Base-by-base conservation (phyloP, 2,113 vertebrate genomes). In the Camelus dromedarius region DNA sequence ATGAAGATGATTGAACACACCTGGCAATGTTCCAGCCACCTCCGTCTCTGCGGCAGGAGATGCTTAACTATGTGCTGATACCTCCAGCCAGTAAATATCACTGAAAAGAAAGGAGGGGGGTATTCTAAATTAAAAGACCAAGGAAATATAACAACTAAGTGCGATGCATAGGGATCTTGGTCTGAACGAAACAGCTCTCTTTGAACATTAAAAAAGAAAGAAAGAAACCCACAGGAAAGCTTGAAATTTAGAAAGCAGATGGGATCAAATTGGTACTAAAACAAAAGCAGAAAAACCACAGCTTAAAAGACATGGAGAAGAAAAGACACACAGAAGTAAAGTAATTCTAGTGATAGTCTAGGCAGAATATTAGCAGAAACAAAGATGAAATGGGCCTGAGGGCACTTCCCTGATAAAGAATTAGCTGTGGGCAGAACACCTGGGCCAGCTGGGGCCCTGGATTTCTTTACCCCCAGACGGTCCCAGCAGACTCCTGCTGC, bases 201-300 rank as follows among this genome's bases (percentile, higher is more conserved):
- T 24, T 66, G 52, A 97, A 67, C 54, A 16, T 60, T 86, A 0
- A 52, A 80, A 54, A 76, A 58, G 19, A 81, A 52, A 75, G 38
- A 42, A 60, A 95, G 58, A 72, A 69, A 24, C n/a, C 22, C 11
- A 18, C 35, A 70, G 72, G 70, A 60, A 92, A 91, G 85, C 8
- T 50, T 92, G 58, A 92, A 91, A 89, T 72, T 92, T 82, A 89
- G 54, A 92, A 94, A 84, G 54, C 62, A 80, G 22, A n/a, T 83
- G 54, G 54, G 28, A 58, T 54, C 38, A 64, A 66, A 81, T 30
- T 82, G 24, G 35, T 10, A 75, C 20, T 62, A 24, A 69, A 82
- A 67, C 20, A 80, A 80, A 90, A 94, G 52, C n/a, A 91, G 32
- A 32, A 77, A 69, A 89, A 26, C 19, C 50, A 28, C 2, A 50